Evolutionary conservation across 2,888 invertebrate species (phyloP), one percentile per base, ranked within the genome.

Genomic region (Spodoptera picta): DNA sequence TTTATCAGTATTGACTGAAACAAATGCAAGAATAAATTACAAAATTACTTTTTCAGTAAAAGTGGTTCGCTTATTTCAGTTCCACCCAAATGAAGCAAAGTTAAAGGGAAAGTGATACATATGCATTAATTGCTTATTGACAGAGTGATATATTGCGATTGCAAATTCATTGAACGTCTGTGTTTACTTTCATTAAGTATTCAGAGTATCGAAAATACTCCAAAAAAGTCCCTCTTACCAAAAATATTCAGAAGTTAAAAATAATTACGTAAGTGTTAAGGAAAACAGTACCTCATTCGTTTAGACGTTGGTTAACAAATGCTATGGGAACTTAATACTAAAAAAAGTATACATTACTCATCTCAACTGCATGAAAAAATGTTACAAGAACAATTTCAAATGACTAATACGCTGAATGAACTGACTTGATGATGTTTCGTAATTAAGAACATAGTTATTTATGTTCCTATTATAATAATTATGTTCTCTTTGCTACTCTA

Each of bases 301-400:
- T 51, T 59, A 3, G 1, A 27, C 4, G 46, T 50, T 45, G 1
- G 23, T 55, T 12, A n/a, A 42, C 36, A 64, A 42, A 55, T 36
- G 42, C 36, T 42, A 46, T 55, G 47, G 11, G 23, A 63, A 63
- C 64, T 14, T 69, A 65, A 59, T 61, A 49, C 55, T 48, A 73
- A 65, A 59, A 65, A 59, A 61, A 47, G 47, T 41, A 31, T 19
- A 60, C 53, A 59, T 69, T 59, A 63, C n/a, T 73, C 73, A 69
- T 63, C 63, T 7, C 23, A 43, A n/a, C n/a, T 12, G 4, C 14
- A 3, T 54, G 41, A 47, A 69, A 50, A 60, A 57, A 45, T 24
- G 11, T 41, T 57, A 42, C 41, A 60, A 69, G 31, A 56, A 12
- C 9, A 41, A 48, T 59, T 64, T 54, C 46, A 58, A 54, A 56